Evolutionary conservation across 2,113 vertebrate genomes (phyloP).

Genomic region (Passerina amoena): DNA sequence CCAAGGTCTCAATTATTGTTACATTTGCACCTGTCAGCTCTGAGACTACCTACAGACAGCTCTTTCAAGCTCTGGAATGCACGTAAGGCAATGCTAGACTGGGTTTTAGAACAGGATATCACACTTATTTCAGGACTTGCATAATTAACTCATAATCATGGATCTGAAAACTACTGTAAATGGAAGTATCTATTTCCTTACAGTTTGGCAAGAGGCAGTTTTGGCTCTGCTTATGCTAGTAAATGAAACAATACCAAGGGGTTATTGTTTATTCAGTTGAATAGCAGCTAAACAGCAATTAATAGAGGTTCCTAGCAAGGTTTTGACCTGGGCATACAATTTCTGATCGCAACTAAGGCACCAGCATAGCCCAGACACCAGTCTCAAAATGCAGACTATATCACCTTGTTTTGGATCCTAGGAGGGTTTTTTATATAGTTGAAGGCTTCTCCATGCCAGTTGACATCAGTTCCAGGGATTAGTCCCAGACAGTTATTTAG

Average conservation of each 20-base stretch:
- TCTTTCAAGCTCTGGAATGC: neutral
- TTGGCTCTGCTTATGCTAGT: neutral
- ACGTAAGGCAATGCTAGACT: neutral
- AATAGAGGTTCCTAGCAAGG: neutral
- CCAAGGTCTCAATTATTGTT: neutral
- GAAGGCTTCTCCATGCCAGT: neutral
- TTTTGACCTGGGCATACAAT: neutral
- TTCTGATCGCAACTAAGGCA: neutral
- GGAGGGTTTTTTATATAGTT: neutral
- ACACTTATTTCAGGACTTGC: neutral
- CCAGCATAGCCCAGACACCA: neutral
- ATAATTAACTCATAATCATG: neutral
- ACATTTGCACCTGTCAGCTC: neutral
- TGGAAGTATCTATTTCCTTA: neutral
- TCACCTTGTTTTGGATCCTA: neutral
- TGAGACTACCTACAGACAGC: neutral
- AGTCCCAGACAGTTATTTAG: slow-evolving; percentile 29
- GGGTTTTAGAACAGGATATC: neutral
- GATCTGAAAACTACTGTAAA: neutral
- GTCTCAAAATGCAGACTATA: neutral
- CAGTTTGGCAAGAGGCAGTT: neutral
- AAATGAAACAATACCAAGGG: neutral
- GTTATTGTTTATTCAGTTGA: neutral
- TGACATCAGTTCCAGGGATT: neutral
- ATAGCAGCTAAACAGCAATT: neutral